These are phyloP conservation scores for Pyrrhia umbra DNA, from an alignment of 2,888 invertebrate genomes.

Conservation along the genomic window DNA sequence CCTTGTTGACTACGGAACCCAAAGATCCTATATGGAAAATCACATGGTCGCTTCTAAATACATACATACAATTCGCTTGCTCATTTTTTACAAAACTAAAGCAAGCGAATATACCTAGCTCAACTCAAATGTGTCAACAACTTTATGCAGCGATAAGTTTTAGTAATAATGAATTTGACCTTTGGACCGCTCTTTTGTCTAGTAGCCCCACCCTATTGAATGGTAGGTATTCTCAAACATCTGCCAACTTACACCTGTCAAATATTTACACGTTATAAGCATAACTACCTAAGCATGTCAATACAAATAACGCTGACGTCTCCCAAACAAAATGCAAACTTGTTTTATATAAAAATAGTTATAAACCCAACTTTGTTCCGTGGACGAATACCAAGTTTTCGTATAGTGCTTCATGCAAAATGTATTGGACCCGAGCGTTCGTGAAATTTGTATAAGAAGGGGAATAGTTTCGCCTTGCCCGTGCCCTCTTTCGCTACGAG, in stretches of 20 bases:
- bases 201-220: conserved; percentile 3
- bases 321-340: conserved; percentile 47
- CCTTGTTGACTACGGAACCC: too few species aligned
- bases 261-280: too few species aligned
- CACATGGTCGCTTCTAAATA: too few species aligned
- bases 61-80: too few species aligned
- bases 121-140: neutral
- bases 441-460: conserved; percentile 78
- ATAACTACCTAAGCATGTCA: conserved; percentile 12
- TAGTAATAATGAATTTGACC: conserved; percentile 23
- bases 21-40: too few species aligned
- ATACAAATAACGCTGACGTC: conserved; percentile 43
- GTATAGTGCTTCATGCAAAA: conserved; percentile 83
- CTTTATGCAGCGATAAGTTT: neutral
- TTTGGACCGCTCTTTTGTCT: conserved; percentile 2
- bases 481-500: conserved; percentile 68
- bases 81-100: neutral
- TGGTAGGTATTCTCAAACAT: neutral
- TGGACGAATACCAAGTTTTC: conserved; percentile 67
- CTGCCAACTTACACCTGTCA: conserved; percentile 30
- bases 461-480: conserved; percentile 70
- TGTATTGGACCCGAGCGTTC: conserved; percentile 77
- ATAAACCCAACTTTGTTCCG: conserved; percentile 68
- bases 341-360: conserved; percentile 70
- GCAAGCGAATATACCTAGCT: too few species aligned